Evolutionary conservation across 1,140 invertebrate genomes (phyloP).

Genomic region (Pseudobourletiella spinata): DNA sequence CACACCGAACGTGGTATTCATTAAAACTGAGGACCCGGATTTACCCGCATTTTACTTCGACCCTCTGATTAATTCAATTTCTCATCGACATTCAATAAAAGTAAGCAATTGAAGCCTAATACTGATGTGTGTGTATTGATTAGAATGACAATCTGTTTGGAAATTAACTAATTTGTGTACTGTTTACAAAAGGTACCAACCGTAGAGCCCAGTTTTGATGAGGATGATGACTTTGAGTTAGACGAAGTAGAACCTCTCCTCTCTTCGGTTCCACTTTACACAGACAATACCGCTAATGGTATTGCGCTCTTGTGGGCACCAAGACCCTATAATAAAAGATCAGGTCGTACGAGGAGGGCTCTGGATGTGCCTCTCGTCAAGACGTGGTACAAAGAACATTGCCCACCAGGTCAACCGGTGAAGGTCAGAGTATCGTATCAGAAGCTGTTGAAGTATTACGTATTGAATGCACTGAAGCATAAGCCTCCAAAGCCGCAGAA

Average conservation of each 20-base stretch:
- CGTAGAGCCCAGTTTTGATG: slow-evolving; percentile 55
- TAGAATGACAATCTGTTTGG: slow-evolving; percentile 24
- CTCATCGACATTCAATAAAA: slow-evolving; percentile 82
- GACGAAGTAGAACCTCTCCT: slow-evolving; percentile 86
- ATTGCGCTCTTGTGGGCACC: slow-evolving; percentile 98
- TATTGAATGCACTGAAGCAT: slow-evolving; percentile 89
- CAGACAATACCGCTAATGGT: slow-evolving; percentile 98
- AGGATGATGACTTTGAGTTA: slow-evolving; percentile 89
- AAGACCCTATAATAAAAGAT: slow-evolving; percentile 92
- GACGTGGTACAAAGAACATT: slow-evolving; percentile 95
- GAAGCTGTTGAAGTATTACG: slow-evolving; percentile 96
- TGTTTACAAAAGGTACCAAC: background rate
- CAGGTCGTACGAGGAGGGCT: slow-evolving; percentile 69
- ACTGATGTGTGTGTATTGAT: background rate
- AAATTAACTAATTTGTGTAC: no score
- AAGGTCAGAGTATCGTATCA: slow-evolving; percentile 99
- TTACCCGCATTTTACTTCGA: slow-evolving; percentile 99
- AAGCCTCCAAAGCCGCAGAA: slow-evolving; percentile 96
- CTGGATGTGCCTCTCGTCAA: slow-evolving; percentile 97
- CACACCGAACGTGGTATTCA: slow-evolving; percentile 96
- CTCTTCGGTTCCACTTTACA: slow-evolving; percentile 89
- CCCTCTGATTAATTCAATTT: slow-evolving; percentile 98
- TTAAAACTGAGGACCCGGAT: slow-evolving; percentile 99
- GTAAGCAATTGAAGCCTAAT: slow-evolving; percentile 39
- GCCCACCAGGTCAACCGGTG: slow-evolving; percentile 95